A percentile compares a stretch with the other conserved stretches of the same genome.
phyloP scores from a whole-genome alignment of 1,140 invertebrate species.

The Drosophila quadrilineata region DNA sequence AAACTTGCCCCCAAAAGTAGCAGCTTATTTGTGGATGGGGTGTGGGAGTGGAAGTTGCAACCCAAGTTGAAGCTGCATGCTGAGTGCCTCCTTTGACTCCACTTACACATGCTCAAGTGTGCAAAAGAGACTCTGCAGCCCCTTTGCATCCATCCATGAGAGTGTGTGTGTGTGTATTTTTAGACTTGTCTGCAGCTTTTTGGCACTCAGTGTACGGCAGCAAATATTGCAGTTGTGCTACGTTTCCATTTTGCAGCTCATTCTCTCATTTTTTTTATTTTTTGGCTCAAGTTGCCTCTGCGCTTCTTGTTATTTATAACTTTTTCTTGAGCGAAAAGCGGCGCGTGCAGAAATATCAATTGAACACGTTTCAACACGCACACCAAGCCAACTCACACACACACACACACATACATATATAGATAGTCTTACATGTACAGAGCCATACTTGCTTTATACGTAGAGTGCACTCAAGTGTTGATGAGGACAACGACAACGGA shows the following conservation, averaged over 20 bases:
- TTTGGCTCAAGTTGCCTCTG: conserved; percentile 28
- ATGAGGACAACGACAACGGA: conserved; percentile 55
- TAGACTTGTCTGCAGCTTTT: conserved; percentile 60
- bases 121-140: no score
- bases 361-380: conserved; percentile 76
- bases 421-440: conserved; percentile 5
- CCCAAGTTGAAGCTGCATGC: conserved; percentile 16
- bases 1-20: conserved; percentile 39
- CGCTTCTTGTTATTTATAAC: conserved; percentile 71
- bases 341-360: conserved; percentile 79
- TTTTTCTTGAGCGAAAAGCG: conserved; percentile 60
- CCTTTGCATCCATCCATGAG: not conserved
- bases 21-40: conserved; percentile 47
- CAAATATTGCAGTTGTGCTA: conserved; percentile 76
- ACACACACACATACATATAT: conserved; percentile 34
- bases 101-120: conserved; percentile 38
- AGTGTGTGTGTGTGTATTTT: conserved; percentile 51
- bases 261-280: no score
- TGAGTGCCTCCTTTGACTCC: not conserved
- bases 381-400: conserved; percentile 13
- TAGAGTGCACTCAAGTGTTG: conserved; percentile 42
- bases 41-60: not conserved
- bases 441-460: conserved; percentile 8
- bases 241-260: no score
- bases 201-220: conserved; percentile 44